phyloP scores from a whole-genome alignment of 2,888 invertebrate genomes.

The Drosophila robusta region DNA sequence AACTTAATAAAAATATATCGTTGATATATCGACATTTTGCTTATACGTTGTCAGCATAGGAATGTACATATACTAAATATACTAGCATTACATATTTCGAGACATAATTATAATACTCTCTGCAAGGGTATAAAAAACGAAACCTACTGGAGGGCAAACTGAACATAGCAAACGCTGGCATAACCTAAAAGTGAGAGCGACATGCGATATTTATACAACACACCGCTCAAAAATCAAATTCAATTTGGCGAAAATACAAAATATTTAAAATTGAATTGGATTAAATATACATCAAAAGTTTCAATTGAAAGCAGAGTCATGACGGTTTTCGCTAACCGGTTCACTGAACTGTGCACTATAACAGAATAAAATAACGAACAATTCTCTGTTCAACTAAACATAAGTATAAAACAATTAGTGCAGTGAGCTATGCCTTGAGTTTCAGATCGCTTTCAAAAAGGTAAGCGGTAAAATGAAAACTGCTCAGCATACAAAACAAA shows the following conservation, averaged over 20 bases:
- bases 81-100: too few species aligned
- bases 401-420: constrained; percentile 15
- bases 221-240: not conserved
- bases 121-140: constrained; percentile 8
- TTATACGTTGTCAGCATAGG: too few species aligned
- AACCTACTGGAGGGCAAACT: constrained; percentile 42
- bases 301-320: not conserved
- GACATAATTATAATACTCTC: not conserved
- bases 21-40: too few species aligned
- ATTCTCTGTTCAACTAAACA: constrained; percentile 20
- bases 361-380: constrained; percentile 4
- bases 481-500: constrained; percentile 19
- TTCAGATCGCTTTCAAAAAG: constrained; percentile 19
- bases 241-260: not conserved
- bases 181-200: constrained; percentile 44
- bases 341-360: constrained; percentile 36
- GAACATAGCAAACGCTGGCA: constrained; percentile 3
- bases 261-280: too few species aligned
- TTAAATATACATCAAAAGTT: not conserved
- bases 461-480: constrained; percentile 11
- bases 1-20: too few species aligned
- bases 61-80: too few species aligned
- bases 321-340: constrained; percentile 8
- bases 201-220: constrained; percentile 8
- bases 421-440: not conserved